Base-by-base conservation (phyloP, 2,797 vertebrate genomes). In the Champsocephalus gunnari region DNA sequence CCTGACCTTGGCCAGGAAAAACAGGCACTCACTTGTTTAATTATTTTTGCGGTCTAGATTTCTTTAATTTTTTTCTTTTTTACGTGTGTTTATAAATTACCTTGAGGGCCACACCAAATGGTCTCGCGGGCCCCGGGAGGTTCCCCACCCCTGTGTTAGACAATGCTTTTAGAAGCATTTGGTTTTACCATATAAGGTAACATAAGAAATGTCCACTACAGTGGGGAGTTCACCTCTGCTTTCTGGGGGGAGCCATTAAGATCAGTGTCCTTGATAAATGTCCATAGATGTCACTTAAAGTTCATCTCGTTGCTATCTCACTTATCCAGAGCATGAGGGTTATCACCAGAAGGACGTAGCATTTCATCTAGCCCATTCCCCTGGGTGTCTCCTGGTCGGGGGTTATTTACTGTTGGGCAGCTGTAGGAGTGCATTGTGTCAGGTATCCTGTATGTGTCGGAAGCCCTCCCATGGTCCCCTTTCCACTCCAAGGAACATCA, bases 201-300 rank as follows among this genome's bases (percentile, higher is more conserved):
- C 21, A 21, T 21, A 21, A 21, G 21, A 21, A 21, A 21, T 21
- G 2, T 2, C 21, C 21, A 21, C 21, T 21, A 21, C 21, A 21
- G 21, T 9, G 12, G 13, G 43, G 72, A 74, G 63, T 67, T 73
- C 57, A 68, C 60, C 57, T 55, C 43, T 24, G 12, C 49, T 41
- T 48, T 76, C 73, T 74, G 44, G 43, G 59, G 79, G 78, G 77
- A 79, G 63, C 73, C 80, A 77, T 89, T 89, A 75, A 73, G 77
- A 68, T 82, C 75, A 55, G n/a, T 21, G 41, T 28, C 65, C 51
- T 70, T 82, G 90, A 81, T 82, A 61, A 87, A 89, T 84, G 81
- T 66, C 72, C 65, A 70, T 1, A 48, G 56, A 77, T 44, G 44
- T 85, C 66, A 45, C 79, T 80, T 81, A 67, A 86, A 83, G 85